A percentile compares a stretch with the other conserved stretches of the same genome.
Conservation (phyloP, 2,888 invertebrate genomes). For the Disparrhopalites patrizii region DNA sequence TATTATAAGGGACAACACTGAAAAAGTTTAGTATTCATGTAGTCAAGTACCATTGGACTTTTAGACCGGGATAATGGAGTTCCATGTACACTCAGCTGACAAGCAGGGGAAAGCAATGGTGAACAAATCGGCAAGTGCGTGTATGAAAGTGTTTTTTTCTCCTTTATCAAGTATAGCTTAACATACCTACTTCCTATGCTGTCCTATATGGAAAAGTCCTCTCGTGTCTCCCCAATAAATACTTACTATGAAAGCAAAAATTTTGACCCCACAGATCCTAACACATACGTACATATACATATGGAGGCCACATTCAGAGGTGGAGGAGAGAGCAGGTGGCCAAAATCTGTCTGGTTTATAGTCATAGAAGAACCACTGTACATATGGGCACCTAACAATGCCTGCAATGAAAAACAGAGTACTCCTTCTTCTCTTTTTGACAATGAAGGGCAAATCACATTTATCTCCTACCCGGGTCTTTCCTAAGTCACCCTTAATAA, state of each 20-base stretch:
- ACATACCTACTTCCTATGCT: too few relatives aligned
- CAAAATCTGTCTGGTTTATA: too few relatives aligned
- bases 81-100: too few relatives aligned
- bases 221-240: too few relatives aligned
- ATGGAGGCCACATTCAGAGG: neutral
- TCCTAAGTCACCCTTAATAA: neutral
- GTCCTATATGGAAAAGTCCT: too few relatives aligned
- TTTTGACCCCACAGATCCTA: too few relatives aligned
- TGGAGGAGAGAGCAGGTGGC: constrained; percentile 18
- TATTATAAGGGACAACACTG: too few relatives aligned
- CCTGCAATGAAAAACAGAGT: constrained; percentile 1
- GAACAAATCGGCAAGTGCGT: too few relatives aligned
- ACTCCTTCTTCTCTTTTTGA: neutral
- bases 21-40: neutral
- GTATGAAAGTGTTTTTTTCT: too few relatives aligned
- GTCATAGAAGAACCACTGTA: neutral
- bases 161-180: too few relatives aligned
- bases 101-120: too few relatives aligned
- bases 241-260: too few relatives aligned
- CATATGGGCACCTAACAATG: neutral
- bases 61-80: neutral
- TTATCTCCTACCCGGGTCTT: constrained; percentile 10
- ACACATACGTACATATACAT: neutral
- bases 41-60: neutral
- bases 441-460: constrained; percentile 23